phyloP scores from a whole-genome alignment of 1,140 invertebrate species.

The Cyclargus thomasi region DNA sequence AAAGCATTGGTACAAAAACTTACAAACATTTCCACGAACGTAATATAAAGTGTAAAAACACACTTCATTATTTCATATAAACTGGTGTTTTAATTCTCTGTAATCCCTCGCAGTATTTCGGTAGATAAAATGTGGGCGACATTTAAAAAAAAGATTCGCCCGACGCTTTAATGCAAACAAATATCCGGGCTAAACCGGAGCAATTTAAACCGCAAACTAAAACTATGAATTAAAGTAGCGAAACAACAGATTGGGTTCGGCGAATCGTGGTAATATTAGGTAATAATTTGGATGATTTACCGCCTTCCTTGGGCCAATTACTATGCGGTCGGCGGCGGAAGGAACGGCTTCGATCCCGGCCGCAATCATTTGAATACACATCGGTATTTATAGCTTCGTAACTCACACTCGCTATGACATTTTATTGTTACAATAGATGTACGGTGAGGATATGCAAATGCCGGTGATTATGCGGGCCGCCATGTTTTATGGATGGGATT shows the following conservation, averaged over 20 bases:
- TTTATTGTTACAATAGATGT: slow-evolving; percentile 53
- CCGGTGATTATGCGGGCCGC: slow-evolving; percentile 25
- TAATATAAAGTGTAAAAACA: neutral
- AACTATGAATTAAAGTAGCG: slow-evolving; percentile 60
- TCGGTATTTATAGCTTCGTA: slow-evolving; percentile 59
- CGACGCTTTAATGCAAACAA: slow-evolving; percentile 1
- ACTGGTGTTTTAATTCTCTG: neutral
- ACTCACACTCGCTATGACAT: slow-evolving; percentile 55
- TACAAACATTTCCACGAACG: neutral
- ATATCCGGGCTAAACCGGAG: neutral
- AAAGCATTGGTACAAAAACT: no score
- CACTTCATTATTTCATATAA: neutral
- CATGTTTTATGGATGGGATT: slow-evolving; percentile 30
- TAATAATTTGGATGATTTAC: slow-evolving; percentile 71
- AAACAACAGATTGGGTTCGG: slow-evolving; percentile 61
- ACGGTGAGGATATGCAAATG: slow-evolving; percentile 50
- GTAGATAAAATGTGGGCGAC: neutral
- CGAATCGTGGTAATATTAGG: slow-evolving; percentile 62
- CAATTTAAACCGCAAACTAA: slow-evolving; percentile 53
- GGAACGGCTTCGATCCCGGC: slow-evolving; percentile 62
- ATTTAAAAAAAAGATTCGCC: neutral
- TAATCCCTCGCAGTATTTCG: neutral
- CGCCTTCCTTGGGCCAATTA: slow-evolving; percentile 60
- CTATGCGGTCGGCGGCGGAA: slow-evolving; percentile 60
- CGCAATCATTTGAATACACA: slow-evolving; percentile 67